Evolutionary conservation across 2,888 invertebrate species (phyloP), one percentile per base, ranked within the genome.

Genomic region (Papilio protenor): DNA sequence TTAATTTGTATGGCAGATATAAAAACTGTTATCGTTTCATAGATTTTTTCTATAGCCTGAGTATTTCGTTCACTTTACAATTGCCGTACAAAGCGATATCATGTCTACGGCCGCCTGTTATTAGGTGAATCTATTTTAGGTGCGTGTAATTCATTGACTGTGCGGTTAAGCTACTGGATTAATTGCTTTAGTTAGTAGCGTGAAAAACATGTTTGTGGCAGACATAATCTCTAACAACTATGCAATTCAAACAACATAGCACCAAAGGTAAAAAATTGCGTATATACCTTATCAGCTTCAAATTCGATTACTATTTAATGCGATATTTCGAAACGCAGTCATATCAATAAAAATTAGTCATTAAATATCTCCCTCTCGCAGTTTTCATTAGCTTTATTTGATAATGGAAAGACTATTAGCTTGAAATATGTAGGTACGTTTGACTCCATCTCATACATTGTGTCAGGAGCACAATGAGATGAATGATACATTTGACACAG

Each of bases 401-500:
- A 45, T 40, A 66, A 66, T 45, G 66, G 45, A 45, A 45, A 40
- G n/a, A 45, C 3, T 64, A 40, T 66, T 10, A 69, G 21, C 21
- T 45, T 69, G 45, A 12, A 5, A 45, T 69, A 4, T 40, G 66
- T 45, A 40, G 45, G 45, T 45, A 45, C 40, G 12, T 27, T 33
- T 72, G 64, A n/a, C 64, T 71, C 59, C 59, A 64, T 5, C 27
- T 57, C 40, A 59, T 66, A 21, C 66, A 21, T n/a, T 33, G 45
- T 72, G 77, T 77, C 71, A 66, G 66, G 52, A 45, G 61, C 47
- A 72, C 59, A 76, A 77, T 64, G 76, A 74, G 23, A 74, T 70
- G 70, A 76, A 78, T 76, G 78, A 76, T 76, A 79, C 76, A 79
- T 79, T 76, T 79, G 66, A 73, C 77, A 85, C 84, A 85, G 85